Percentiles rank a stretch among this genome's conserved stretches.
Evolutionary conservation across 2,797 vertebrate species (phyloP).

Genomic region (Sarcophilus harrisii): DNA sequence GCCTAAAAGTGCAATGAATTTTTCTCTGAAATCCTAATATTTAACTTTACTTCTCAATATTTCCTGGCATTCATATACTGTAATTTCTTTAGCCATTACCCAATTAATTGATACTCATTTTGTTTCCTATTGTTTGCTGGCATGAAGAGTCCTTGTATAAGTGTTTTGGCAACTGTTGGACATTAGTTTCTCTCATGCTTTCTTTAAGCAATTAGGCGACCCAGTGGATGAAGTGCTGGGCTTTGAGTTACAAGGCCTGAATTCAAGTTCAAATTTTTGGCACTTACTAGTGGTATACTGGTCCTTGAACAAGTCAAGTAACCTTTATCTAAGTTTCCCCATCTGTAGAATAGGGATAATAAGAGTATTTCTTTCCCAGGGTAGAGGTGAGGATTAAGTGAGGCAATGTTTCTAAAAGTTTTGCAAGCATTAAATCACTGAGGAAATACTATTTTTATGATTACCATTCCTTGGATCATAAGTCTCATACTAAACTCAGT

Average conservation of each 20-base stretch:
- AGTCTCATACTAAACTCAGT: background rate
- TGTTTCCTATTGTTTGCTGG: background rate
- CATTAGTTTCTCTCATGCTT: background rate
- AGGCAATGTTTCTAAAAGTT: background rate
- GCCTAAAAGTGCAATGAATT: background rate
- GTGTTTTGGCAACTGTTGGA: background rate
- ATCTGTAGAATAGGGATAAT: background rate
- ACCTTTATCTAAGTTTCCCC: background rate
- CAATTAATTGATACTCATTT: background rate
- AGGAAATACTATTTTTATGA: background rate
- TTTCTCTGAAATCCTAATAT: background rate
- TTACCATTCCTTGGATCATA: background rate
- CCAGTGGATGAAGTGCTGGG: background rate
- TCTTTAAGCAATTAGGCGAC: background rate
- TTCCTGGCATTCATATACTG: background rate
- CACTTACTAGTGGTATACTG: background rate
- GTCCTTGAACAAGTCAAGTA: background rate
- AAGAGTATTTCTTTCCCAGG: background rate
- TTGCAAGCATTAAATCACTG: background rate
- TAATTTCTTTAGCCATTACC: background rate
- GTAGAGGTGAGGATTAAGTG: background rate
- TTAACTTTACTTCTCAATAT: background rate
- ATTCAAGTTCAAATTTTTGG: background rate
- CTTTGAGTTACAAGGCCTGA: background rate
- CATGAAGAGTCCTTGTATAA: background rate